These are phyloP conservation scores for Octonoba sinensis DNA, from an alignment of 2,888 invertebrate genomes.

Conservation along the genomic window DNA sequence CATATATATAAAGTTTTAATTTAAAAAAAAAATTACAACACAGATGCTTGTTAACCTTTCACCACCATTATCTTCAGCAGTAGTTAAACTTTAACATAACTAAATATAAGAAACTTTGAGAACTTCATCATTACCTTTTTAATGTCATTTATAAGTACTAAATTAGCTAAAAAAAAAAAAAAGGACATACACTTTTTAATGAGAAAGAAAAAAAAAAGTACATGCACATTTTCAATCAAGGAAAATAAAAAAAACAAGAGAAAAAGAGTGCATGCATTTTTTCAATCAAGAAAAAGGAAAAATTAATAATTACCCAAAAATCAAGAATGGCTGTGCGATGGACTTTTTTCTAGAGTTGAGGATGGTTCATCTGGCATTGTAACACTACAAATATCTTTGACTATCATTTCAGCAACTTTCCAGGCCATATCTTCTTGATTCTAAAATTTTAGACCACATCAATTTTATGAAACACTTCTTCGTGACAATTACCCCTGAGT, in stretches of 20 bases:
- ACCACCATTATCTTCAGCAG: too few species aligned
- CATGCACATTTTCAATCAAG: not conserved
- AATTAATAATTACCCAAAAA: not conserved
- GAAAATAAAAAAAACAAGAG: not conserved
- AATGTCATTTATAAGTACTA: too few species aligned
- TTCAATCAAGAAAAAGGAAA: not conserved
- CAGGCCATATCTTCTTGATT: slow-evolving; percentile 92
- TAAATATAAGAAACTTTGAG: too few species aligned
- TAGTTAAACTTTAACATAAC: too few species aligned
- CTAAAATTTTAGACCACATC: slow-evolving; percentile 62
- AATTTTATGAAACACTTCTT: not conserved
- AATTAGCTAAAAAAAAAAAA: too few species aligned
- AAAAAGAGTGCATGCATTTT: too few species aligned
- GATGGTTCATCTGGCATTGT: slow-evolving; percentile 72
- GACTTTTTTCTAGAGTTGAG: not conserved
- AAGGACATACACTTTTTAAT: too few species aligned
- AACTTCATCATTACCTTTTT: too few species aligned
- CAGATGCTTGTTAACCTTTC: too few species aligned
- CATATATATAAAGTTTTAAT: too few species aligned
- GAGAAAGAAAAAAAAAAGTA: too few species aligned
- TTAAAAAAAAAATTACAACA: too few species aligned
- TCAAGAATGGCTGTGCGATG: slow-evolving; percentile 2
- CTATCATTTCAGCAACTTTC: slow-evolving; percentile 97
- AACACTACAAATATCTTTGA: slow-evolving; percentile 91
- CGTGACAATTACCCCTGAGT: not conserved